Base-by-base conservation (phyloP, 2,113 vertebrate species). In the Peromyscus maniculatus region DNA sequence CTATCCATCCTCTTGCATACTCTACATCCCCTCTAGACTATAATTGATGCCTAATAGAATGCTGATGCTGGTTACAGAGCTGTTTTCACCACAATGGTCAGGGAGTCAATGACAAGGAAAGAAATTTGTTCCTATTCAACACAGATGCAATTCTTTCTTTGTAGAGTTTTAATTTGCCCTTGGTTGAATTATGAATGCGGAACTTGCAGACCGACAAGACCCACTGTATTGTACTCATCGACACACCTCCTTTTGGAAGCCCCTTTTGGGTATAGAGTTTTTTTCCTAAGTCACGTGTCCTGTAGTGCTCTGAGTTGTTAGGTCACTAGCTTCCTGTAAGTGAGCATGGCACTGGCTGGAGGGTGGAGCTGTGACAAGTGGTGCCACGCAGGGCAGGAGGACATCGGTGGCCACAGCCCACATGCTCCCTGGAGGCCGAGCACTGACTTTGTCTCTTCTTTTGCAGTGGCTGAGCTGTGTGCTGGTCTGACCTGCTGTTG, bases 401-500 rank as follows among this genome's bases (percentile, higher is more conserved):
- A 3, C 11, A 0, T 5, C 15, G 2, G 6, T 39, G 66, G 69
- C 11, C 6, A 9, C 28, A 16, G 39, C 15, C 7, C 31, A 0
- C 1, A 13, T 2, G 52, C 5, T 31, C 46, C 90, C 9, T 2
- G 4, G 64, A 52, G 59, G 22, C 49, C 0, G 2, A 0, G 4
- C 0, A 3, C 0, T 96, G 43, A 87, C 6, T 43, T 0, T 4
- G 0, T 31, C 22, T 87, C 49, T 94, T 86, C 87, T 84, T 83
- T 92, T 90, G n/a, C 94, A 98, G 98, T 98, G 98, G 98, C 97
- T 98, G 57, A 98, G 98, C 80, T 97, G 97, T 19, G 62, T 78
- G 49, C 3, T 98, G 91, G 96, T 97, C 67, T 98, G 97, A 98
- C 22, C 59, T 16, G 12, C 52, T 19, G 7, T 6, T 82, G 17